These are phyloP conservation scores for Pangasius macronema DNA, from an alignment of 2,797 vertebrate genomes.

Conservation along the genomic window DNA sequence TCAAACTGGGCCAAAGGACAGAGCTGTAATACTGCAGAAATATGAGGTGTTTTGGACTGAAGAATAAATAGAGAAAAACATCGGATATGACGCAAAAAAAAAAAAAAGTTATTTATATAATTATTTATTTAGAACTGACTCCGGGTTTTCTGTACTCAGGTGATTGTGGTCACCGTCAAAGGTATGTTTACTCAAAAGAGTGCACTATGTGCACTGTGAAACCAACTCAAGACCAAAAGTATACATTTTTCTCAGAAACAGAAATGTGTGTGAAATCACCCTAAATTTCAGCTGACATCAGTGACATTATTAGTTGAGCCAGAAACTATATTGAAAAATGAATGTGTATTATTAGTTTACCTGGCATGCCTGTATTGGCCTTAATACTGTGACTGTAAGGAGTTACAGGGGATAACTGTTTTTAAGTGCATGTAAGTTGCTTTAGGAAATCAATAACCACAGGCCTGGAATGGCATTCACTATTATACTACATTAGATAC, in stretches of 20 bases:
- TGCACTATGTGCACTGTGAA: not conserved
- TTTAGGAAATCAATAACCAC: not conserved
- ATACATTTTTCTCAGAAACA: not conserved
- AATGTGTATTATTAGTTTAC: not conserved
- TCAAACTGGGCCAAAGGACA: not conserved
- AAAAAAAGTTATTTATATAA: not conserved
- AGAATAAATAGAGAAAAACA: not conserved
- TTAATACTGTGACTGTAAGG: not conserved
- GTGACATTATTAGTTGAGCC: not conserved
- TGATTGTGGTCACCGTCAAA: not conserved
- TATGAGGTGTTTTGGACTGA: not conserved
- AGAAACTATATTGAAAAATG: not conserved
- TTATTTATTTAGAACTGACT: not conserved
- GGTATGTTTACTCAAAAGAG: constrained; percentile 7
- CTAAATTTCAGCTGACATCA: not conserved
- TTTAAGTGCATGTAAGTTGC: not conserved
- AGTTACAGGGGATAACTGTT: not conserved
- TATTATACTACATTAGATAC: not conserved
- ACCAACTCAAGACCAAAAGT: not conserved
- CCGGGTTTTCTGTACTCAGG: not conserved
- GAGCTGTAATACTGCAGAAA: not conserved
- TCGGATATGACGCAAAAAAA: not conserved
- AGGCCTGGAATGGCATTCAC: not conserved
- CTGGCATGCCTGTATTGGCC: not conserved
- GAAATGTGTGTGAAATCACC: not conserved